Conservation (phyloP, 2,113 vertebrate species). For the Chionis minor region DNA sequence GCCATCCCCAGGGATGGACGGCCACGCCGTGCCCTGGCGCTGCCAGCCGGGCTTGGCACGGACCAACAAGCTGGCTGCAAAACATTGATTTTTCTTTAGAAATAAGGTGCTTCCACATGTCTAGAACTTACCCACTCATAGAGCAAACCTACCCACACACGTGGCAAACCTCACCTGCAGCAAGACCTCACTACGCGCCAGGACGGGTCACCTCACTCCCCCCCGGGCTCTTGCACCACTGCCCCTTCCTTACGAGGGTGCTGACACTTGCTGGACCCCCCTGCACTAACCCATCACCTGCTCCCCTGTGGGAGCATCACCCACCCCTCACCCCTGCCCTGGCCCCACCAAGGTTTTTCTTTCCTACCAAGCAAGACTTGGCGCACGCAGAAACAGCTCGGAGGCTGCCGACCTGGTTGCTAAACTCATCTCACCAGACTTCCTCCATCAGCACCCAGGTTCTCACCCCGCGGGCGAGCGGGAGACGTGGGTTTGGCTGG, state of each 20-base stretch:
- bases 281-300: rapidly evolving
- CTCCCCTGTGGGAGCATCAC: not conserved
- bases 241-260: too few relatives aligned
- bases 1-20: rapidly evolving
- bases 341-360: not conserved
- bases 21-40: not conserved
- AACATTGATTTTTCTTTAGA: not conserved
- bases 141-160: rapidly evolving
- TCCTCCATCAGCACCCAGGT: not conserved
- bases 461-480: rapidly evolving
- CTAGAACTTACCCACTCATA: rapidly evolving
- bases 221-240: too few relatives aligned
- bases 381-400: not conserved
- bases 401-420: not conserved
- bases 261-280: not conserved
- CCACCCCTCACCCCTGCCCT: not conserved
- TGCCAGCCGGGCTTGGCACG: not conserved
- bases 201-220: rapidly evolving
- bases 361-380: not conserved
- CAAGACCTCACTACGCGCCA: not conserved
- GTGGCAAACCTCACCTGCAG: not conserved
- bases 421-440: not conserved
- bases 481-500: not conserved
- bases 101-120: not conserved
- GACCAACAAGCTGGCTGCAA: not conserved